Conservation (phyloP, 2,888 invertebrate genomes). For the Temnothorax ravouxi region DNA sequence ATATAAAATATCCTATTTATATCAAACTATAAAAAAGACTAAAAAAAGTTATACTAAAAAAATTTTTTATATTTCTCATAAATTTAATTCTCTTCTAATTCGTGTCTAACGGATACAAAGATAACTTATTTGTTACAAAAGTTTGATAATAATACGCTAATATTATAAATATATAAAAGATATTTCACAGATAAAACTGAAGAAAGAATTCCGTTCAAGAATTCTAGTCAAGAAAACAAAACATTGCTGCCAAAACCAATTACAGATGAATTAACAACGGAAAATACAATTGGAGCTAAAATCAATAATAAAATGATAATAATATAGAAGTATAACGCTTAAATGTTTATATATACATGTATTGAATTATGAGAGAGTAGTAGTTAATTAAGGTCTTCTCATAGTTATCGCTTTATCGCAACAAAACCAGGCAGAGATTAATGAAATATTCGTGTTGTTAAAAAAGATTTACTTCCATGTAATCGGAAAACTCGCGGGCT, state of each 20-base stretch:
- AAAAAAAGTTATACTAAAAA: background rate
- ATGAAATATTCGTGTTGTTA: slow-evolving; percentile 37
- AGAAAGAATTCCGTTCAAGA: background rate
- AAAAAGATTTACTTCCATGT: slow-evolving; percentile 28
- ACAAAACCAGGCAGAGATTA: slow-evolving; percentile 40
- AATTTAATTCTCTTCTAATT: background rate
- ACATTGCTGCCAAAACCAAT: background rate
- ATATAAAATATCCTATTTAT: background rate
- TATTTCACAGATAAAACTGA: no score
- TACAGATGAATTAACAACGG: background rate
- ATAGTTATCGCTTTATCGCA: slow-evolving; percentile 29
- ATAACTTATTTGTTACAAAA: background rate
- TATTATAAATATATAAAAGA: background rate
- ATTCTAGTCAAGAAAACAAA: background rate
- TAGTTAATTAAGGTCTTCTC: background rate
- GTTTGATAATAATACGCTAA: background rate
- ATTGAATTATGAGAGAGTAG: background rate
- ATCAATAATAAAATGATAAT: slow-evolving; percentile 14
- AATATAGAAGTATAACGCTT: background rate
- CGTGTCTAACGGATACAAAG: background rate
- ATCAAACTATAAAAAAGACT: background rate
- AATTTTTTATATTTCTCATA: background rate
- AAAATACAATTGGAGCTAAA: background rate
- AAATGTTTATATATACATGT: background rate
- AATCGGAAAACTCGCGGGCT: slow-evolving; percentile 29